Percentiles rank a stretch among this genome's conserved stretches.
Conservation (phyloP, 2,113 vertebrate species). For the Onychostruthus taczanowskii region DNA sequence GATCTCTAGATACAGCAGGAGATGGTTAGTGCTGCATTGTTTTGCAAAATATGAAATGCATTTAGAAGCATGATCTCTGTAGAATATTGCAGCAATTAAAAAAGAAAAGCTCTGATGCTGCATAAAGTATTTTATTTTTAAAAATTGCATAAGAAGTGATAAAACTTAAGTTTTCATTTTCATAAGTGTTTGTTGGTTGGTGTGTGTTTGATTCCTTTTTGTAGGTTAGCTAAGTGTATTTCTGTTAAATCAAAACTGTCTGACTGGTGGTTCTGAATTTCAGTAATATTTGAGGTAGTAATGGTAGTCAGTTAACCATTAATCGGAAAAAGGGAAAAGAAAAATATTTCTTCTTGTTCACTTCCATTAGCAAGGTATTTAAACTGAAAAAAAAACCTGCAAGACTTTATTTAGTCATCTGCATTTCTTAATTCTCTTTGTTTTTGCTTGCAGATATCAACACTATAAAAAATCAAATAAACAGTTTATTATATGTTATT, state of each 20-base stretch:
- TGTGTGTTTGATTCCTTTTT: background rate
- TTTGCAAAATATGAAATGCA: background rate
- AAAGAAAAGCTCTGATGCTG: background rate
- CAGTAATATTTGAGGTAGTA: background rate
- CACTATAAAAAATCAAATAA: constrained; percentile 99
- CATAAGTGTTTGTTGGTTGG: fast-evolving
- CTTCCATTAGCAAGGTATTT: background rate
- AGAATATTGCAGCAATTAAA: background rate
- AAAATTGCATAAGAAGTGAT: background rate
- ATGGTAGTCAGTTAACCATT: background rate
- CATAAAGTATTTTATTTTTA: background rate
- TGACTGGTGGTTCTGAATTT: background rate
- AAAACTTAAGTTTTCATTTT: background rate
- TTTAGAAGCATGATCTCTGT: background rate
- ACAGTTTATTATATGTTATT: constrained; percentile 98
- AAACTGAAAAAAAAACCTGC: background rate
- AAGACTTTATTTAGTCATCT: background rate
- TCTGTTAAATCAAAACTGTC: background rate
- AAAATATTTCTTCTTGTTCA: background rate
- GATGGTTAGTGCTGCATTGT: constrained; percentile 80
- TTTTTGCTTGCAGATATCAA: constrained; percentile 89
- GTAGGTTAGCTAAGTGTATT: background rate
- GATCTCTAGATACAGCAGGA: constrained; percentile 95
- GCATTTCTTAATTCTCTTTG: constrained; percentile 16
- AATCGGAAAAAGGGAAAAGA: background rate